These are phyloP conservation scores for Pteronura brasiliensis DNA, from an alignment of 2,113 vertebrate species.

Conservation along the genomic window DNA sequence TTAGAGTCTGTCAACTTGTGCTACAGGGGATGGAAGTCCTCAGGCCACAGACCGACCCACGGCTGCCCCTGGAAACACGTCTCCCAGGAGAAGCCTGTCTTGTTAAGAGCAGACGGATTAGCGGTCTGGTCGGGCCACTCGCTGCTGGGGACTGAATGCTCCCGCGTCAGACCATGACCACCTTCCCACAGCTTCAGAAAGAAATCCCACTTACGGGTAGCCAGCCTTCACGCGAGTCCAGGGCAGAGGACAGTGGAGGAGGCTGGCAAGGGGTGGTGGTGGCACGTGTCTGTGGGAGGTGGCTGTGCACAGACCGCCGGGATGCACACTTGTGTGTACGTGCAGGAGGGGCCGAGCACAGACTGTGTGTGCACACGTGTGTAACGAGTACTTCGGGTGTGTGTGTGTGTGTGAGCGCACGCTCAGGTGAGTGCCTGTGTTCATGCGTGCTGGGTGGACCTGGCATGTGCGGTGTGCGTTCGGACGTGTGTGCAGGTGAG, in stretches of 20 bases:
- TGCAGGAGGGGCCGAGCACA: background rate
- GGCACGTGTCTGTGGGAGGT: background rate
- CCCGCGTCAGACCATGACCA: background rate
- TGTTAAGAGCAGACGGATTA: background rate
- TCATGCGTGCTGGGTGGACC: accelerated
- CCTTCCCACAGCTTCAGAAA: background rate
- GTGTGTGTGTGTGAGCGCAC: accelerated
- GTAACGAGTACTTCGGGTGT: too few species aligned
- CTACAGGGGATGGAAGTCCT: too few species aligned
- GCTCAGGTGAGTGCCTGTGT: background rate
- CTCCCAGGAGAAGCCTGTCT: background rate
- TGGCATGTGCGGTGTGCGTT: accelerated
- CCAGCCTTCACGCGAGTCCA: background rate
- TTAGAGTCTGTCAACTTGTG: background rate
- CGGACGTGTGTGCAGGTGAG: background rate
- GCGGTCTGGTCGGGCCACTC: too few species aligned
- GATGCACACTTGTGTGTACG: too few species aligned
- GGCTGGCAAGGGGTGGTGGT: background rate
- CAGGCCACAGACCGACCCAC: background rate
- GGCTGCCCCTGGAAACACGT: background rate
- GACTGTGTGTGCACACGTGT: too few species aligned
- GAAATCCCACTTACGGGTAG: background rate
- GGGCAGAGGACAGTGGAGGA: background rate
- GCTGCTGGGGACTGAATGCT: background rate
- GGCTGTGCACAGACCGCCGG: background rate